phyloP scores from a whole-genome alignment of 2,797 vertebrate genomes.

The Gadopsis bispinosus region DNA sequence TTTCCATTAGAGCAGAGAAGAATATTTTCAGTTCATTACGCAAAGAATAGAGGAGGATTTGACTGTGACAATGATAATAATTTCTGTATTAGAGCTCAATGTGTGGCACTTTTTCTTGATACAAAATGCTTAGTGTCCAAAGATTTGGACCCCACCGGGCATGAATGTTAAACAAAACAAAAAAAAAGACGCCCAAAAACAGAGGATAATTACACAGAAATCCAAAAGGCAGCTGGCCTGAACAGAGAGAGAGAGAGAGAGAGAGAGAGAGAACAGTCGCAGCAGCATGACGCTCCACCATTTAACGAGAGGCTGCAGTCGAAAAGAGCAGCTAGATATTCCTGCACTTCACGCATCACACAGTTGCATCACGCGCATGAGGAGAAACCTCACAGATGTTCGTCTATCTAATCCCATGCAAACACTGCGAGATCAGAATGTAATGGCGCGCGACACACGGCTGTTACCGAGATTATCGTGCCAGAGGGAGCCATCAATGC shows the following conservation, averaged over 20 bases:
- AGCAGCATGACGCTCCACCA: neutral
- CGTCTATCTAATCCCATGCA: no score
- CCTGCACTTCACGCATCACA: neutral
- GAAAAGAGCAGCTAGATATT: neutral
- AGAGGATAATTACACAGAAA: neutral
- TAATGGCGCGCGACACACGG: no score
- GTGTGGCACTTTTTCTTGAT: neutral
- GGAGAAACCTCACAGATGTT: no score
- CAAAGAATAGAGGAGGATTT: neutral
- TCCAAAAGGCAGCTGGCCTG: constrained; percentile 1
- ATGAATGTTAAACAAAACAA: no score
- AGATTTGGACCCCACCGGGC: neutral
- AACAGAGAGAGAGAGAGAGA: neutral
- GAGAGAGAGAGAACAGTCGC: neutral
- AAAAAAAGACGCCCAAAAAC: neutral
- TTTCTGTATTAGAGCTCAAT: neutral
- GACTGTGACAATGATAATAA: no score
- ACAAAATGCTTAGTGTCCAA: neutral
- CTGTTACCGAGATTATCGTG: no score
- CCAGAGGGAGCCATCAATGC: no score
- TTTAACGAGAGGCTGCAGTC: neutral
- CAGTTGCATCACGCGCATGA: no score
- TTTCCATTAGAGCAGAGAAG: neutral
- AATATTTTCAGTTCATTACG: neutral
- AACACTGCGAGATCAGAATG: no score